Percentiles rank a stretch among this genome's conserved stretches.
Evolutionary conservation across 2,888 invertebrate species (phyloP).

Genomic region (Lysandra coridon): DNA sequence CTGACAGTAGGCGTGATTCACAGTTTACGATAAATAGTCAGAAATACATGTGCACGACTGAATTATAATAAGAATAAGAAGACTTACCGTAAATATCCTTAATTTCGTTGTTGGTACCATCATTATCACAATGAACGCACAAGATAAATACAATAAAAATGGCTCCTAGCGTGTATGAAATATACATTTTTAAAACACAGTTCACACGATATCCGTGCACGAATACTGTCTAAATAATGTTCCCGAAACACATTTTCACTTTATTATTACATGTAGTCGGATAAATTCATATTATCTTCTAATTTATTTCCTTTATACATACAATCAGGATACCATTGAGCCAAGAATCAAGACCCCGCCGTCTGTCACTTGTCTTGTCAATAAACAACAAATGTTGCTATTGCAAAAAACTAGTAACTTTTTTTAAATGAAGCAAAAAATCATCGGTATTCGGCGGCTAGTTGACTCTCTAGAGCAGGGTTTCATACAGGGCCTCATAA

Average conservation of each 20-base stretch:
- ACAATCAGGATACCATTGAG: constrained; percentile 67
- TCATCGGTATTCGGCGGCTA: no score
- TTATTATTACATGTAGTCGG: constrained; percentile 55
- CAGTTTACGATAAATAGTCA: not conserved
- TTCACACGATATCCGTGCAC: constrained; percentile 62
- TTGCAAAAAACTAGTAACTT: constrained; percentile 41
- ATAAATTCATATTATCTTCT: constrained; percentile 62
- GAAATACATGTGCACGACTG: not conserved
- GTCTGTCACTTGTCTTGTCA: constrained; percentile 78
- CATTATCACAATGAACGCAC: constrained; percentile 79
- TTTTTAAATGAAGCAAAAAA: no score
- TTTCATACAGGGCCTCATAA: no score
- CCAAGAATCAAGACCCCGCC: constrained; percentile 68
- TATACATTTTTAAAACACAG: constrained; percentile 70
- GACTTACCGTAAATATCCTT: constrained; percentile 74
- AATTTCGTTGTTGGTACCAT: constrained; percentile 75
- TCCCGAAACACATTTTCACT: constrained; percentile 73
- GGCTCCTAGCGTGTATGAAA: constrained; percentile 75
- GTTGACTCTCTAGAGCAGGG: no score
- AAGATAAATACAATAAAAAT: constrained; percentile 80
- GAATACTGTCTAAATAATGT: constrained; percentile 62
- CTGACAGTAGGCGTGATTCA: constrained; percentile 33
- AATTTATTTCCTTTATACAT: constrained; percentile 63
- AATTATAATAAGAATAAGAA: constrained; percentile 33
- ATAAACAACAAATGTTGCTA: constrained; percentile 73